These are phyloP conservation scores for Carettochelys insculpta DNA, from an alignment of 2,113 vertebrate genomes.

Conservation along the genomic window DNA sequence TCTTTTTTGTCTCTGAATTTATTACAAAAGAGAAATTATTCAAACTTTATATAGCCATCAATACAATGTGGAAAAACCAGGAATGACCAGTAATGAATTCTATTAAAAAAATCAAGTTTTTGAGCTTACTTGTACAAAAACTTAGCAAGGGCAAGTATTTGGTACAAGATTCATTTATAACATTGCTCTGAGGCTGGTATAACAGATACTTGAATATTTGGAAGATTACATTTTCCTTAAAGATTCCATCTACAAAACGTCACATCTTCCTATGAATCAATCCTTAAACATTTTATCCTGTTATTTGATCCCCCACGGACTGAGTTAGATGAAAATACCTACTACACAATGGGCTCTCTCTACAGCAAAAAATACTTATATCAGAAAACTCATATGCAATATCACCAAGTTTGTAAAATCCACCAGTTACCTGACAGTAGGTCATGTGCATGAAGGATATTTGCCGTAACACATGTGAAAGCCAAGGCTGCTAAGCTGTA, in stretches of 20 bases:
- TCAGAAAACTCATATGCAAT: not conserved
- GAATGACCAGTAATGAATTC: not conserved
- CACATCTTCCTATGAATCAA: constrained; percentile 44
- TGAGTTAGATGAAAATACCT: constrained; percentile 56
- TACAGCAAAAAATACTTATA: constrained; percentile 11
- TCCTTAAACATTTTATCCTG: constrained; percentile 28
- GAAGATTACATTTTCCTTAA: constrained; percentile 31
- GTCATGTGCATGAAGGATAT: not conserved
- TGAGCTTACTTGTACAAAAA: not conserved
- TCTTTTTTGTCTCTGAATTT: not conserved
- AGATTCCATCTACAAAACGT: constrained; percentile 22
- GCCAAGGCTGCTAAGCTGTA: not conserved
- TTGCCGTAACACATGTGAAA: not conserved
- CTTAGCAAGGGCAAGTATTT: accelerated
- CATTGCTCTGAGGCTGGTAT: not conserved
- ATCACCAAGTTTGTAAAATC: constrained; percentile 2
- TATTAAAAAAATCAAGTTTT: not conserved
- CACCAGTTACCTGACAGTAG: not conserved
- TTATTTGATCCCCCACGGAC: constrained; percentile 23
- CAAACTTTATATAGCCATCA: not conserved
- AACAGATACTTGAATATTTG: constrained; percentile 14
- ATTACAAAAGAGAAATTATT: constrained; percentile 5
- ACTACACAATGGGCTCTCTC: constrained; percentile 21
- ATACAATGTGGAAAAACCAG: not conserved
- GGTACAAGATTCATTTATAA: constrained; percentile 12